These are phyloP conservation scores for Hephaestus fuliginosus DNA, from an alignment of 2,797 vertebrate genomes.

Conservation along the genomic window DNA sequence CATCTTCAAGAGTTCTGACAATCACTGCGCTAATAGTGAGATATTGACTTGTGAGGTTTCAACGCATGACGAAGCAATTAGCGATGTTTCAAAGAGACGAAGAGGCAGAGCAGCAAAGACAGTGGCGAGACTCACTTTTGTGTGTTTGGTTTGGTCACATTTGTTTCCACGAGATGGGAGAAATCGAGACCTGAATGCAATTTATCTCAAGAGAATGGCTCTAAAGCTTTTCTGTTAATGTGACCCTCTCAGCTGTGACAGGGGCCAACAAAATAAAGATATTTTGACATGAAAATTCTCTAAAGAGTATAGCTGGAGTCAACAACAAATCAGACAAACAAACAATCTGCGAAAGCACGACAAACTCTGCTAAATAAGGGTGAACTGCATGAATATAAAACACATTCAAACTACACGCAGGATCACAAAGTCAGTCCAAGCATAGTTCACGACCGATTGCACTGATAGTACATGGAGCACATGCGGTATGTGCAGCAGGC, in stretches of 20 bases:
- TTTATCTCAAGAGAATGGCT: not conserved
- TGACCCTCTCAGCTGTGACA: not conserved
- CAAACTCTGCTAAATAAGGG: not conserved
- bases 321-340: not conserved
- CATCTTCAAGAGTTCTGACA: slow-evolving; percentile 8
- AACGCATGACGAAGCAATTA: slow-evolving; percentile 44
- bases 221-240: not conserved
- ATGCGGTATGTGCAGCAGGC: not conserved
- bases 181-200: not conserved
- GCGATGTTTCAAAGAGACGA: slow-evolving; percentile 17
- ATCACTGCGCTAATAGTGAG: not conserved
- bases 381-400: not conserved
- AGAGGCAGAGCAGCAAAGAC: slow-evolving; percentile 4
- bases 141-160: slow-evolving; percentile 6
- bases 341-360: not conserved
- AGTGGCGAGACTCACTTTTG: not conserved
- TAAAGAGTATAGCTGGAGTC: not conserved
- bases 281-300: not conserved
- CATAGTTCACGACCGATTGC: too few relatives aligned
- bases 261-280: not conserved
- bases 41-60: slow-evolving; percentile 21
- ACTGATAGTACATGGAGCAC: not conserved
- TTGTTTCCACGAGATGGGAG: not conserved
- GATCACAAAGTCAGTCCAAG: not conserved
- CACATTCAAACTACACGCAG: not conserved